phyloP scores from a whole-genome alignment of 1,140 invertebrate species.

The Vollenhovia emeryi region DNA sequence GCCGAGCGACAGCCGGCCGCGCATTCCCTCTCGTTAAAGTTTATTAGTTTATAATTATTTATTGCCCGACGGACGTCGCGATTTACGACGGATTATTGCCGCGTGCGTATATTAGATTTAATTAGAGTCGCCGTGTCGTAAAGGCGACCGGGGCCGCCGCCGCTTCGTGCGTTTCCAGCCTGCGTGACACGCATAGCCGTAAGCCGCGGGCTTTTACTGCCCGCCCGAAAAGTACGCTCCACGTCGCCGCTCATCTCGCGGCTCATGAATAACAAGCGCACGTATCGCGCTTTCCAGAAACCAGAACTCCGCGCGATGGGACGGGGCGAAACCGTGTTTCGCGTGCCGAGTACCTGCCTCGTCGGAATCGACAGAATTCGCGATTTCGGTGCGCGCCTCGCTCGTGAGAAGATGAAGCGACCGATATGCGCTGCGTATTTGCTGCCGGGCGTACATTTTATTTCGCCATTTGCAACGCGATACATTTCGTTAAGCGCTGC shows the following conservation, averaged over 20 bases:
- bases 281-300: conserved; percentile 69
- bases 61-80: not conserved
- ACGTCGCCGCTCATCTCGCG: conserved; percentile 46
- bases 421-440: not conserved
- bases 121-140: conserved; percentile 52
- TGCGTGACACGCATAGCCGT: conserved; percentile 57
- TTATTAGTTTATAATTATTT: conserved; percentile 61
- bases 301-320: conserved; percentile 59
- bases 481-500: not conserved
- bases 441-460: not conserved
- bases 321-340: conserved; percentile 62
- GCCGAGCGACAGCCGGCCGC: not conserved
- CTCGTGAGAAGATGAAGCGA: no score
- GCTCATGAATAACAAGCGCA: conserved; percentile 72
- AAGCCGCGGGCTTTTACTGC: conserved; percentile 48
- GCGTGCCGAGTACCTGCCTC: conserved; percentile 63
- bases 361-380: conserved; percentile 64
- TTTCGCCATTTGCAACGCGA: conserved; percentile 16
- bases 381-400: conserved; percentile 43
- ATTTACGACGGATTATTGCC: conserved; percentile 25
- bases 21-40: conserved; percentile 42
- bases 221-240: conserved; percentile 52
- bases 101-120: conserved; percentile 38
- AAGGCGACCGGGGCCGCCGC: not conserved
- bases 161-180: not conserved